phyloP scores from a whole-genome alignment of 2,797 vertebrate species.

The Oreortyx pictus region DNA sequence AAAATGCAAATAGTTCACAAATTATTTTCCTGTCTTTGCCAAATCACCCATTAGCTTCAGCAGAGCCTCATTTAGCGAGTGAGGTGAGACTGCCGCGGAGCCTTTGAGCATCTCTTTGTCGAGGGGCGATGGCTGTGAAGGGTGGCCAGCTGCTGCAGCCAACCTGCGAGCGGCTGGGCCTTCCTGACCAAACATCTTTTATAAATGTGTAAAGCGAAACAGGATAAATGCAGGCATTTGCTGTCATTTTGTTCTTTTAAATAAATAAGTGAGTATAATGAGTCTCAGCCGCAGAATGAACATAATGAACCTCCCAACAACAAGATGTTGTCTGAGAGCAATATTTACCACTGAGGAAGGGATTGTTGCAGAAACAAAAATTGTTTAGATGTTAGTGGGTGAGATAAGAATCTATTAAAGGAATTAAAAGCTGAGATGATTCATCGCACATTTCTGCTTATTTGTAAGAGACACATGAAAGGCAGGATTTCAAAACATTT shows the following conservation, averaged over 20 bases:
- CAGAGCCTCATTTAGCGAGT: not conserved
- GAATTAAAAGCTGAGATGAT: conserved; percentile 81
- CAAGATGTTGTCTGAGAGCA: conserved; percentile 73
- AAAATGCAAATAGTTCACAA: not conserved
- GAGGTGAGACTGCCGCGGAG: not conserved
- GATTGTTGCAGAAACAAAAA: conserved; percentile 73
- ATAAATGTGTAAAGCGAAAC: not conserved
- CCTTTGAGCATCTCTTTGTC: not conserved
- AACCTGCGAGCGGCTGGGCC: not conserved
- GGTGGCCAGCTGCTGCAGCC: not conserved
- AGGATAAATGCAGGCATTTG: conserved; percentile 47
- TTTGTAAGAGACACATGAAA: conserved; percentile 80
- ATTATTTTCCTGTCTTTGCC: conserved; percentile 46
- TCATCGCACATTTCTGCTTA: conserved; percentile 79
- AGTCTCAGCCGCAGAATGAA: conserved; percentile 54
- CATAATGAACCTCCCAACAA: conserved; percentile 65
- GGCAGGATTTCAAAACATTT: conserved; percentile 83
- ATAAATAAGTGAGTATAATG: conserved; percentile 61
- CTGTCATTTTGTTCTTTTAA: conserved; percentile 63
- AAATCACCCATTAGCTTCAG: conserved; percentile 41
- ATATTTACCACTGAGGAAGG: conserved; percentile 71
- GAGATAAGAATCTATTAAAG: conserved; percentile 82
- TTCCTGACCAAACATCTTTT: not conserved
- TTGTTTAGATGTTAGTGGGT: conserved; percentile 64
- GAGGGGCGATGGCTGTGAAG: not conserved